These are phyloP conservation scores for Spinus pinus DNA, from an alignment of 2,797 vertebrate genomes.

Conservation along the genomic window DNA sequence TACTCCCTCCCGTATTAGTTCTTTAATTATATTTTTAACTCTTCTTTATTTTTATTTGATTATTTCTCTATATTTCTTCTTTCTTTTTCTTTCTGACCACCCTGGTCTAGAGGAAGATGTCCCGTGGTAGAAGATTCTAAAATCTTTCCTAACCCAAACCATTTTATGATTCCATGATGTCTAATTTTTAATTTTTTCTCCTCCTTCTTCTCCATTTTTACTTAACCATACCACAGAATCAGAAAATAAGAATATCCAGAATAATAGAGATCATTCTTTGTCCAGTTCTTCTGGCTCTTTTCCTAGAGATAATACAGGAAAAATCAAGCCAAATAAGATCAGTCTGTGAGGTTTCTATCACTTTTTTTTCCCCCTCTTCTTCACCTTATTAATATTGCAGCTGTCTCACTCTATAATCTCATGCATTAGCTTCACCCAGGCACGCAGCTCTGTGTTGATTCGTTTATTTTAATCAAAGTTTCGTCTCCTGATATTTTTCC, in stretches of 20 bases:
- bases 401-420: constrained; percentile 33
- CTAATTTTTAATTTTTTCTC: neutral
- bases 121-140: neutral
- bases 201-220: fast-evolving
- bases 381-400: constrained; percentile 65
- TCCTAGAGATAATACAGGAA: neutral
- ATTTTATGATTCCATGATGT: neutral
- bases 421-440: neutral
- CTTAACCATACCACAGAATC: neutral
- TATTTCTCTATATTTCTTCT: neutral
- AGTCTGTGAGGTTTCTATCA: neutral
- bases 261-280: neutral
- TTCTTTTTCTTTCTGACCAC: neutral
- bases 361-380: neutral
- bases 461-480: constrained; percentile 65
- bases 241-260: neutral
- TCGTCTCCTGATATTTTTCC: constrained; percentile 39
- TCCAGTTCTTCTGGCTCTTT: neutral
- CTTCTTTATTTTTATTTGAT: neutral
- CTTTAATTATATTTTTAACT: neutral
- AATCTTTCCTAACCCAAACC: neutral
- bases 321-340: constrained; percentile 11
- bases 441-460: constrained; percentile 8
- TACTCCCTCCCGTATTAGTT: neutral
- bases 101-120: neutral